A percentile compares a stretch with the other conserved stretches of the same genome.
Evolutionary conservation across 1,140 invertebrate species (phyloP).

Genomic region (Druon quercuslanigerum): DNA sequence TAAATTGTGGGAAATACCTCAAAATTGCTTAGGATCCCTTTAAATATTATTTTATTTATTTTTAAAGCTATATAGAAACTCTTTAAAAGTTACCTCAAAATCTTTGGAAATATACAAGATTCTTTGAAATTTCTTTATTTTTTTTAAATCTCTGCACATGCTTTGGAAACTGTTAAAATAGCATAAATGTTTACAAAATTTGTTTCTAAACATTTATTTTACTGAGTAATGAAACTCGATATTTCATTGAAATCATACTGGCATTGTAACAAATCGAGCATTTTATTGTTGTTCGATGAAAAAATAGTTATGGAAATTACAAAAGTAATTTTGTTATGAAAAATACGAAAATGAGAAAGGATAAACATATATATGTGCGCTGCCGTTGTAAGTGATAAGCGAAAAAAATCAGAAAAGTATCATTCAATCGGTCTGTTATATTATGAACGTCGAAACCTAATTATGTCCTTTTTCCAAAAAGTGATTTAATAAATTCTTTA

Average conservation of each 20-base stretch:
- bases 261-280: conserved; percentile 6
- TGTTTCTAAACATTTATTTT: neutral
- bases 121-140: too few relatives aligned
- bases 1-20: too few relatives aligned
- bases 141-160: too few relatives aligned
- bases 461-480: conserved; percentile 7
- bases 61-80: too few relatives aligned
- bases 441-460: neutral
- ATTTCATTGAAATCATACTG: conserved; percentile 8
- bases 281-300: neutral
- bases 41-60: too few relatives aligned
- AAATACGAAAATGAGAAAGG: conserved; percentile 10
- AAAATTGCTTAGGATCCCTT: too few relatives aligned
- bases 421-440: neutral
- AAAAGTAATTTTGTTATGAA: neutral
- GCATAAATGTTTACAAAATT: neutral
- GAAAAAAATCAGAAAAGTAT: neutral
- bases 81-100: too few relatives aligned
- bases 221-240: conserved; percentile 12
- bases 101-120: too few relatives aligned
- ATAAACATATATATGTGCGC: conserved; percentile 11
- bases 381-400: conserved; percentile 15
- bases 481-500: conserved; percentile 18
- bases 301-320: conserved; percentile 22
- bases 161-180: too few relatives aligned